Conservation (phyloP, 2,113 vertebrate species). For the Sigmodon hispidus region DNA sequence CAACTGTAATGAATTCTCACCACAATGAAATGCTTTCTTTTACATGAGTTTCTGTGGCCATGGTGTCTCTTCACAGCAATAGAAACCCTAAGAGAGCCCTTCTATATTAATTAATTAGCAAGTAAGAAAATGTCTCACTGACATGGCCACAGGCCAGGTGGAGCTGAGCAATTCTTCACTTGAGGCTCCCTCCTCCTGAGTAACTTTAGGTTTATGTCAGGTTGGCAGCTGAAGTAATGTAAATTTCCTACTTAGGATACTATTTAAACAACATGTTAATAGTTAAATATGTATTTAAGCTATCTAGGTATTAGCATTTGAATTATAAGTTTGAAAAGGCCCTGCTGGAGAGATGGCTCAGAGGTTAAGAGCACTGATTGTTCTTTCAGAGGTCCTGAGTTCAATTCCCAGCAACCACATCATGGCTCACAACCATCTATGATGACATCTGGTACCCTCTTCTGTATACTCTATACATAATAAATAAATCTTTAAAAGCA, state of each 20-base stretch:
- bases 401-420: too few species aligned
- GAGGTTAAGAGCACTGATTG: too few species aligned
- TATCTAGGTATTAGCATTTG: neutral
- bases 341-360: too few species aligned
- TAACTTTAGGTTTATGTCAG: neutral
- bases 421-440: too few species aligned
- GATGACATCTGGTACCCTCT: too few species aligned
- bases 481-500: too few species aligned
- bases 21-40: neutral
- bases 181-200: neutral
- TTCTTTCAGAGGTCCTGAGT: too few species aligned
- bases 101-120: neutral
- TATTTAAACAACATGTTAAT: neutral
- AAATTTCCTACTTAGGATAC: constrained; percentile 4
- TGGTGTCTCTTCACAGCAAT: neutral
- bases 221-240: neutral
- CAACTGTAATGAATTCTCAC: neutral
- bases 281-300: neutral
- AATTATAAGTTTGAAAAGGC: constrained; percentile 49
- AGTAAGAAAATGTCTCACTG: neutral
- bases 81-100: neutral
- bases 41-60: neutral
- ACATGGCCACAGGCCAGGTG: neutral
- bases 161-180: neutral
- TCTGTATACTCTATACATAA: too few species aligned